Percentiles rank a stretch among this genome's conserved stretches.
phyloP scores from a whole-genome alignment of 2,797 vertebrate species.

The Pyrocephalus nanus region DNA sequence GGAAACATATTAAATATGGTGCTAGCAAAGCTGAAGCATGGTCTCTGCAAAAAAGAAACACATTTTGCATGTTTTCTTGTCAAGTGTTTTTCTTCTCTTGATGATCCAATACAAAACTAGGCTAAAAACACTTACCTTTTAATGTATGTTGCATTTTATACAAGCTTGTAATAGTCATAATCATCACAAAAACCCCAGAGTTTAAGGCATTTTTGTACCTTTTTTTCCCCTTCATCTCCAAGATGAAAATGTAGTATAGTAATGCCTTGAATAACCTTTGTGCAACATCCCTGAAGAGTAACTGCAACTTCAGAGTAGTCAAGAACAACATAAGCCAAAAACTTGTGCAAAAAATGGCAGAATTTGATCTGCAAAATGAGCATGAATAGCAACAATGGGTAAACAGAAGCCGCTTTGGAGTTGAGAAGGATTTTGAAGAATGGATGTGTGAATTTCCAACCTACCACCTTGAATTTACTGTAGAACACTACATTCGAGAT shows the following conservation, averaged over 20 bases:
- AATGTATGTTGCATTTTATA: not conserved
- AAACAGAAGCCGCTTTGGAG: not conserved
- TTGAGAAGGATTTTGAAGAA: not conserved
- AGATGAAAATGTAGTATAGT: not conserved
- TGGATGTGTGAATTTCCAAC: not conserved
- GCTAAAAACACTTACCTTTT: not conserved
- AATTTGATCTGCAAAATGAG: not conserved
- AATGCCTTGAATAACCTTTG: not conserved
- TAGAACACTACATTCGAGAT: not conserved
- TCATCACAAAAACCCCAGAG: not conserved
- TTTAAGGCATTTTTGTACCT: not conserved
- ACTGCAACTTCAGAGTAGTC: not conserved
- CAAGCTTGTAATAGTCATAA: not conserved
- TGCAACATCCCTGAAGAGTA: not conserved
- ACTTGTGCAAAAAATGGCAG: not conserved
- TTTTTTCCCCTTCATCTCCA: not conserved
- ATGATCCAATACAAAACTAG: not conserved
- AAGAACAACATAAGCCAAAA: not conserved
- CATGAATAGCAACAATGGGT: not conserved
- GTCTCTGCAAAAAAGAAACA: not conserved
- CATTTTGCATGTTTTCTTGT: not conserved
- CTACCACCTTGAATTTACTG: fast-evolving
- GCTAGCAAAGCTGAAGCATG: not conserved
- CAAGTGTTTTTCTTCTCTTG: not conserved
- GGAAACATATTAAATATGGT: not conserved